These are phyloP conservation scores for Hyperoplus lanceolatus DNA, from an alignment of 2,797 vertebrate species.

Conservation along the genomic window DNA sequence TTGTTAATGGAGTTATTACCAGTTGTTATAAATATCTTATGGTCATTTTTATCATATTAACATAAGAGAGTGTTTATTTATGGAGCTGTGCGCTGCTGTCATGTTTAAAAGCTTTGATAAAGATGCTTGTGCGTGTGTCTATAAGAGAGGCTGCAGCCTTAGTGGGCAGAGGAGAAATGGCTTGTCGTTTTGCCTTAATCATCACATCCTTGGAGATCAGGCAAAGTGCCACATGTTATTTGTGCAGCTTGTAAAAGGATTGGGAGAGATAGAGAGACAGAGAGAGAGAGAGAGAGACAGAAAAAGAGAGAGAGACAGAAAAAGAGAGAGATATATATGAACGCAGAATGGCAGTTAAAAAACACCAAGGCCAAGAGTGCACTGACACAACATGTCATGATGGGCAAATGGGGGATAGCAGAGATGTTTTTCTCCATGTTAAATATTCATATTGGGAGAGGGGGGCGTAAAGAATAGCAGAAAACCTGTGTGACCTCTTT, in stretches of 20 bases:
- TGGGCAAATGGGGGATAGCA: conserved; percentile 53
- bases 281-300: background rate
- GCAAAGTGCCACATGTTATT: conserved; percentile 64
- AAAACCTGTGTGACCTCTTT: conserved; percentile 39
- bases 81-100: background rate
- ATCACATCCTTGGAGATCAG: conserved; percentile 71
- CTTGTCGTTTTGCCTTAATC: conserved; percentile 61
- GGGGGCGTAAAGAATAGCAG: conserved; percentile 12
- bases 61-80: conserved; percentile 2
- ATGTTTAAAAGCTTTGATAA: conserved; percentile 2
- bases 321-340: background rate
- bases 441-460: conserved; percentile 51
- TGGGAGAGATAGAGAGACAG: background rate
- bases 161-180: conserved; percentile 39
- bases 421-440: conserved; percentile 41
- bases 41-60: conserved; percentile 3
- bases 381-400: conserved; percentile 59
- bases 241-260: conserved; percentile 48
- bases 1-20: no score
- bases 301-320: conserved; percentile 5
- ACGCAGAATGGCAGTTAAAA: conserved; percentile 28
- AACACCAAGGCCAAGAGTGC: conserved; percentile 33
- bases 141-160: conserved; percentile 10
- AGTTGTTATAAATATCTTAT: background rate
- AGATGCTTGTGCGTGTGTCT: background rate